Evolutionary conservation across 2,113 vertebrate species (phyloP).

Genomic region (Falcunculus frontatus): DNA sequence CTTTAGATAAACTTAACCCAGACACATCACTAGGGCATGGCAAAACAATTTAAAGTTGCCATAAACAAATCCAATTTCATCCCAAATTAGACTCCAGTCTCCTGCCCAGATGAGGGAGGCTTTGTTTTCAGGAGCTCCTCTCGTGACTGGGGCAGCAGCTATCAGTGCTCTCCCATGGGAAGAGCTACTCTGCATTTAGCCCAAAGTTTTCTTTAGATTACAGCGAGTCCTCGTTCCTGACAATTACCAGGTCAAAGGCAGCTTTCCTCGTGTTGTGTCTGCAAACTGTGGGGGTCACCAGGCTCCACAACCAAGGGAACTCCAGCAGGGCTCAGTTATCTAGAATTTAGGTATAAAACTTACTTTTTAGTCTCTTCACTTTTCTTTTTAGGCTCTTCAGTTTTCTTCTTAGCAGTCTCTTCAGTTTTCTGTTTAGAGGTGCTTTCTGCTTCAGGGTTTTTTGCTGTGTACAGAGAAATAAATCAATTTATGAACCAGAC

Average conservation of each 20-base stretch:
- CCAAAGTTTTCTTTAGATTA: neutral
- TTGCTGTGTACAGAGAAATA: slow-evolving; percentile 35
- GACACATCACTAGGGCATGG: neutral
- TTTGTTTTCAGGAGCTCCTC: neutral
- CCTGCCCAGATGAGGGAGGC: neutral
- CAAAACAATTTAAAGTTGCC: neutral
- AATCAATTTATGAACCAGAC: neutral
- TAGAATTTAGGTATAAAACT: neutral
- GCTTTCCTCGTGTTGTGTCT: neutral
- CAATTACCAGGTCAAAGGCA: neutral
- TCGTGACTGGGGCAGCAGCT: neutral
- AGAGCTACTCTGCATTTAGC: neutral
- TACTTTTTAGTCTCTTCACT: slow-evolving; percentile 62
- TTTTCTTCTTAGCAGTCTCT: slow-evolving; percentile 1
- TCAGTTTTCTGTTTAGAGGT: slow-evolving; percentile 15
- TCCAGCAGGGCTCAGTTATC: neutral
- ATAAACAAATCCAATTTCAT: neutral
- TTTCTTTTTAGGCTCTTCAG: slow-evolving; percentile 42
- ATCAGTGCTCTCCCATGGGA: neutral
- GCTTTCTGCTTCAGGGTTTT: slow-evolving; percentile 50
- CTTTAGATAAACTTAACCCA: neutral
- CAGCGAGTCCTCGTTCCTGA: neutral
- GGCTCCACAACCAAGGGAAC: neutral
- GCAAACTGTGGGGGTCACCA: neutral
- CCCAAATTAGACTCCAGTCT: neutral